Conservation (phyloP, 2,888 invertebrate genomes). For the Thalpophila matura region DNA sequence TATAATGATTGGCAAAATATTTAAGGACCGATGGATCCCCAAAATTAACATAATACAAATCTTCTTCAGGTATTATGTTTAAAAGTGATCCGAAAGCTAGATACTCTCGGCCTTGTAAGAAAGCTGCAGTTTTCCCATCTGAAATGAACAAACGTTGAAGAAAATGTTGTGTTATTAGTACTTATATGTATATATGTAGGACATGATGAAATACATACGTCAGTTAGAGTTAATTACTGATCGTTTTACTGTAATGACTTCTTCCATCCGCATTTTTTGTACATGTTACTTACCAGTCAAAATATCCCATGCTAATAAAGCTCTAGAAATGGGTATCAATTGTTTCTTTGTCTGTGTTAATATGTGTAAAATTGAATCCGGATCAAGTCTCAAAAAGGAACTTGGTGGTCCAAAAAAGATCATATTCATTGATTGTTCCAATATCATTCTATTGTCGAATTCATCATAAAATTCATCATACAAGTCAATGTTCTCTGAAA, state of each 20-base stretch:
- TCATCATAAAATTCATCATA: slow-evolving; percentile 86
- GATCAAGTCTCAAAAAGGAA: slow-evolving; percentile 82
- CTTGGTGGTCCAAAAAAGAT: slow-evolving; percentile 83
- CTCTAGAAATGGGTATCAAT: slow-evolving; percentile 79
- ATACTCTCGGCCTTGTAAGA: slow-evolving; percentile 82
- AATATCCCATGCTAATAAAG: slow-evolving; percentile 84
- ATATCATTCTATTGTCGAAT: slow-evolving; percentile 75
- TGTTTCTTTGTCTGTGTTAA: slow-evolving; percentile 77
- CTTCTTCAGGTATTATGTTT: slow-evolving; percentile 84
- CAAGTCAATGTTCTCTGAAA: slow-evolving; percentile 67
- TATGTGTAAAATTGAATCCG: slow-evolving; percentile 83
- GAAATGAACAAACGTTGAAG: slow-evolving; percentile 39
- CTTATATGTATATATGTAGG: background rate
- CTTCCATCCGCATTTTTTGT: background rate
- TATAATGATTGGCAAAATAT: slow-evolving; percentile 75
- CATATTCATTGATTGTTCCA: slow-evolving; percentile 83
- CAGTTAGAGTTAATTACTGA: background rate
- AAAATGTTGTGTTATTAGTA: background rate
- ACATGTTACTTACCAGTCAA: slow-evolving; percentile 75
- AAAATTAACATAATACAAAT: slow-evolving; percentile 85
- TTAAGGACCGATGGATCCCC: slow-evolving; percentile 81
- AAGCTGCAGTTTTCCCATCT: slow-evolving; percentile 87
- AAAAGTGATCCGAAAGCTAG: slow-evolving; percentile 81
- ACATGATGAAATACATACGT: background rate
- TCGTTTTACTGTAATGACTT: background rate